Evolutionary conservation across 1,140 invertebrate genomes (phyloP).

Genomic region (Aphidius ervi): DNA sequence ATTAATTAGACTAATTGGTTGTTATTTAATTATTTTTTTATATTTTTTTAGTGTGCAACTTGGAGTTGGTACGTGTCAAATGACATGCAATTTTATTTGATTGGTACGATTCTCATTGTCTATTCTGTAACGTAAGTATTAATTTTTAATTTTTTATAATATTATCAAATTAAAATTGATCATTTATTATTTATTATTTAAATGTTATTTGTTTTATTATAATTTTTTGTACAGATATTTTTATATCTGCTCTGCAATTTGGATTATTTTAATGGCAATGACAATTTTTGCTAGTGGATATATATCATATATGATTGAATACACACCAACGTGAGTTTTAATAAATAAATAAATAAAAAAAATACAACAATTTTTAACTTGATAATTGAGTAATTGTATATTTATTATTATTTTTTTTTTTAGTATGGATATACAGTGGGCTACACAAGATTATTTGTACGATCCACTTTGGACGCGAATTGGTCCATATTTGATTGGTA

Average conservation of each 20-base stretch:
- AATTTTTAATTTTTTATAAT: slow-evolving; percentile 3
- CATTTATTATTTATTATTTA: not conserved
- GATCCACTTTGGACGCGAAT: slow-evolving; percentile 54
- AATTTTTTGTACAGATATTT: slow-evolving; percentile 40
- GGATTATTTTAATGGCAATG: slow-evolving; percentile 34
- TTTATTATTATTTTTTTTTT: slow-evolving; percentile 6
- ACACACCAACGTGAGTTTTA: slow-evolving; percentile 49
- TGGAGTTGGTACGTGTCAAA: slow-evolving; percentile 81
- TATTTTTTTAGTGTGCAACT: slow-evolving; percentile 61
- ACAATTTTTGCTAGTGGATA: slow-evolving; percentile 41
- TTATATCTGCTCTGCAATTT: slow-evolving; percentile 32
- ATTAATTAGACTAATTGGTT: no score
- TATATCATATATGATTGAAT: slow-evolving; percentile 42
- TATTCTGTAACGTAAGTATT: slow-evolving; percentile 54
- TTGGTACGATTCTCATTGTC: slow-evolving; percentile 54
- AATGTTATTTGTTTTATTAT: not conserved
- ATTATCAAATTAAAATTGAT: not conserved
- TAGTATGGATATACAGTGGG: slow-evolving; percentile 47
- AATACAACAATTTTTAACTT: slow-evolving; percentile 2
- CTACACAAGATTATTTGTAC: slow-evolving; percentile 46
- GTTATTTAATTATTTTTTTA: slow-evolving; percentile 5
- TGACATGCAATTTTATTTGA: slow-evolving; percentile 75
- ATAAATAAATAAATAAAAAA: slow-evolving; percentile 2
- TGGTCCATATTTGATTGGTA: slow-evolving; percentile 53
- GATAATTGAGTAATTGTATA: slow-evolving; percentile 13